A percentile compares a stretch with the other conserved stretches of the same genome.
phyloP scores from a whole-genome alignment of 2,113 vertebrate genomes.

The Thunnus maccoyii region DNA sequence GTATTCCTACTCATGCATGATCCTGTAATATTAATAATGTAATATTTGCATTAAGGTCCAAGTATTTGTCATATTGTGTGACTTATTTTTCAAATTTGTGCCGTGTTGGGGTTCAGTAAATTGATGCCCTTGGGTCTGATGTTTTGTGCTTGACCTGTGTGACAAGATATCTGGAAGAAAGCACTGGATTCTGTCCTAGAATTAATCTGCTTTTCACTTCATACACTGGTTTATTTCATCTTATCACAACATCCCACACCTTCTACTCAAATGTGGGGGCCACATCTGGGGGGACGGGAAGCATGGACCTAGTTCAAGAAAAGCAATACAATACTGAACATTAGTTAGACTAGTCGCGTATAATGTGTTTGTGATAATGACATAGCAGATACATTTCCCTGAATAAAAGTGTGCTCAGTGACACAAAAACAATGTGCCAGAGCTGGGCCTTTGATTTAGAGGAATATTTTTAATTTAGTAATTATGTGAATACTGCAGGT shows the following conservation, averaged over 20 bases:
- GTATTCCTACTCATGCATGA: too few species aligned
- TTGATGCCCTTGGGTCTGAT: background rate
- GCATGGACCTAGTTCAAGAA: too few species aligned
- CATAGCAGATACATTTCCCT: background rate
- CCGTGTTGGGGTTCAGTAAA: background rate
- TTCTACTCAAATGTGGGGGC: background rate
- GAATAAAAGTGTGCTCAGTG: background rate
- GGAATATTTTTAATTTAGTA: background rate
- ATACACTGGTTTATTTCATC: background rate
- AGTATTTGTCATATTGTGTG: too few species aligned
- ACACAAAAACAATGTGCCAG: background rate
- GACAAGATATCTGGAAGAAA: background rate
- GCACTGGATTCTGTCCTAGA: background rate
- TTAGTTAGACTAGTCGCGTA: too few species aligned
- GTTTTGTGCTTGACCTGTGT: background rate
- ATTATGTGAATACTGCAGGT: background rate
- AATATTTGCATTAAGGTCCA: too few species aligned
- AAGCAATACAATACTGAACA: too few species aligned
- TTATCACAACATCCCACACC: conserved; percentile 5
- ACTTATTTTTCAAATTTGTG: too few species aligned
- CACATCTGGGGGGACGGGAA: too few species aligned
- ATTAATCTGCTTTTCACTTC: background rate
- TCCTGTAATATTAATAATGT: too few species aligned
- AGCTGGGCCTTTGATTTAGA: background rate
- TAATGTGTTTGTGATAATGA: too few species aligned